phyloP scores from a whole-genome alignment of 2,797 vertebrate species.

The Sebastolobus altivelis region DNA sequence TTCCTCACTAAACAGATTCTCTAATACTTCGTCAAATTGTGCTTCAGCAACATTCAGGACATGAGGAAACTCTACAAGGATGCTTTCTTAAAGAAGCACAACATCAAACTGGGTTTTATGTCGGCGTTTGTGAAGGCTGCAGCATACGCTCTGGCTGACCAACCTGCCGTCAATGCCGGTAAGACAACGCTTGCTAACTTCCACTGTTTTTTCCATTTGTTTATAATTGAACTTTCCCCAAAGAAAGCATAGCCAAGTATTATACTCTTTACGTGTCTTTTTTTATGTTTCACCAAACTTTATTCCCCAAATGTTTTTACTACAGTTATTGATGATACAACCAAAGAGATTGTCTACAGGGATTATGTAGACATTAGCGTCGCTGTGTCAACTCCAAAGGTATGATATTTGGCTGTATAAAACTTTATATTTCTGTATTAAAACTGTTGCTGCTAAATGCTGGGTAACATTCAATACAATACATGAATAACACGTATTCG shows the following conservation, averaged over 20 bases:
- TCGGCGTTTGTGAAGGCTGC: slow-evolving; percentile 95
- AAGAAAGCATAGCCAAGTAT: neutral
- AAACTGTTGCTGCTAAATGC: neutral
- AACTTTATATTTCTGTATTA: neutral
- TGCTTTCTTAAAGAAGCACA: slow-evolving; percentile 90
- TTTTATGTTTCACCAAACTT: neutral
- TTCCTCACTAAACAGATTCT: slow-evolving; percentile 60
- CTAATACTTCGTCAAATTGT: slow-evolving; percentile 59
- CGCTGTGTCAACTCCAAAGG: slow-evolving; percentile 94
- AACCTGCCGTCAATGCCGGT: slow-evolving; percentile 95
- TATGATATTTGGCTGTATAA: slow-evolving; percentile 53
- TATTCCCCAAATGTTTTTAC: neutral
- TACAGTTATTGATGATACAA: slow-evolving; percentile 93
- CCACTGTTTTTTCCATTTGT: neutral
- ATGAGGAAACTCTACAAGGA: slow-evolving; percentile 90
- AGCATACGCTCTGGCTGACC: slow-evolving; percentile 91
- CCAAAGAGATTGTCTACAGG: slow-evolving; percentile 97
- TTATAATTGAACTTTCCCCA: neutral
- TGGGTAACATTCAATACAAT: neutral
- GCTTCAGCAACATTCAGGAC: slow-evolving; percentile 90
- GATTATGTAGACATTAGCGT: slow-evolving; percentile 97
- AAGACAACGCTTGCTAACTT: slow-evolving; percentile 34
- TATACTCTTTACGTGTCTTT: neutral
- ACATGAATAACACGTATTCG: neutral
- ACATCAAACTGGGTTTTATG: slow-evolving; percentile 95